Conservation (phyloP, 2,113 vertebrate genomes). For the Lota lota region DNA sequence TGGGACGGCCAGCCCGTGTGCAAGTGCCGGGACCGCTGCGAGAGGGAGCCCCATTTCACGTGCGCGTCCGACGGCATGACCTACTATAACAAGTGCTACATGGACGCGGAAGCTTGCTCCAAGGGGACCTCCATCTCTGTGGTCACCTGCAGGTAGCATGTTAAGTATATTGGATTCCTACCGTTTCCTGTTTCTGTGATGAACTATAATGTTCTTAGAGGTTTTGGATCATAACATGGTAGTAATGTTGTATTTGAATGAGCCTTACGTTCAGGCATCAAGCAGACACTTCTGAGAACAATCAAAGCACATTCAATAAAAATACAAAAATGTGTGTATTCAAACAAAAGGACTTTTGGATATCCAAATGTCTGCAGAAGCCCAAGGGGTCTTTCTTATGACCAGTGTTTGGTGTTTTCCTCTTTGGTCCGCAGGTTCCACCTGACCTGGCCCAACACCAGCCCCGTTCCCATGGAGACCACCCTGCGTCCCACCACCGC, state of each 20-base stretch:
- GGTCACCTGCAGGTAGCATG: conserved; percentile 87
- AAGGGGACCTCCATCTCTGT: conserved; percentile 89
- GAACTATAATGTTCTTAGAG: not conserved
- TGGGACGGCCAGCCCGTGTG: conserved; percentile 97
- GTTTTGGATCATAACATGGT: too few relatives aligned
- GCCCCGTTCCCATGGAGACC: conserved; percentile 84
- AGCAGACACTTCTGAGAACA: too few relatives aligned
- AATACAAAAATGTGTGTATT: too few relatives aligned
- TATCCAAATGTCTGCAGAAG: too few relatives aligned
- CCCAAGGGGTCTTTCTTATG: not conserved
- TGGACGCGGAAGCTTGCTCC: conserved; percentile 96
- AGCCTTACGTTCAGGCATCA: too few relatives aligned
- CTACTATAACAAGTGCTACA: conserved; percentile 98
- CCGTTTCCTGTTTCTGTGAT: too few relatives aligned
- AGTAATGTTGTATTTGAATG: too few relatives aligned
- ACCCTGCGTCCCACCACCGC: conserved; percentile 84
- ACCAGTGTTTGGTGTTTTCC: not conserved
- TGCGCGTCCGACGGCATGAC: conserved; percentile 96
- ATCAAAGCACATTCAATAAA: too few relatives aligned
- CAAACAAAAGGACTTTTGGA: too few relatives aligned
- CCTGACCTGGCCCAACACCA: conserved; percentile 92
- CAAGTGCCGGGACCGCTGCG: conserved; percentile 94
- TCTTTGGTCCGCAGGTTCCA: conserved; percentile 75
- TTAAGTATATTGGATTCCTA: conserved; percentile 65
- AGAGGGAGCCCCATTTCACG: conserved; percentile 95